phyloP scores from a whole-genome alignment of 2,797 vertebrate genomes.

The Labroides dimidiatus region DNA sequence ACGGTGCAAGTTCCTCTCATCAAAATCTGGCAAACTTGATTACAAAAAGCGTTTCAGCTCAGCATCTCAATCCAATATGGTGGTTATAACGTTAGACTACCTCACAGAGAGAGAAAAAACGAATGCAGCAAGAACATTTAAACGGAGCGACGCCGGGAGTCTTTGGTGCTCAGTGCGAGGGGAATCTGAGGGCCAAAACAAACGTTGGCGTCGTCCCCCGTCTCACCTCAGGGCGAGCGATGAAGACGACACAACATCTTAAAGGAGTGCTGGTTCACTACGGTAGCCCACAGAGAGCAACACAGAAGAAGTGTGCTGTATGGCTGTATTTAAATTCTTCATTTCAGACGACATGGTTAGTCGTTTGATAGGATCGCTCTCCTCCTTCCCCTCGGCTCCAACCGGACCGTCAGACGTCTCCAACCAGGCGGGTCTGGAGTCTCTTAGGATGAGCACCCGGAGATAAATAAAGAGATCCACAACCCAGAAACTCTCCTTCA shows the following conservation, averaged over 20 bases:
- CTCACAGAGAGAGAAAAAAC: slow-evolving; percentile 17
- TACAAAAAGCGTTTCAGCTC: slow-evolving; percentile 47
- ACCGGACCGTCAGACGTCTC: slow-evolving; percentile 36
- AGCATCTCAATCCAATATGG: slow-evolving; percentile 43
- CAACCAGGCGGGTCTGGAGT: slow-evolving; percentile 23
- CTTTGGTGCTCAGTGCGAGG: slow-evolving; percentile 70
- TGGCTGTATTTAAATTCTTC: slow-evolving; percentile 72
- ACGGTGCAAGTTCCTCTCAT: slow-evolving; percentile 26
- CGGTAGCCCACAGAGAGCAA: slow-evolving; percentile 41
- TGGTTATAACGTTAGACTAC: slow-evolving; percentile 26
- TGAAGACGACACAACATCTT: slow-evolving; percentile 31
- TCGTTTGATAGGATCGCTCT: slow-evolving; percentile 37
- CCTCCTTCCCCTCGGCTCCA: slow-evolving; percentile 26
- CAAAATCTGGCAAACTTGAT: slow-evolving; percentile 42
- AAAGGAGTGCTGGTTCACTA: slow-evolving; percentile 48
- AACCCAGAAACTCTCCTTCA: slow-evolving; percentile 37
- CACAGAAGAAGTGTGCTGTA: slow-evolving; percentile 45
- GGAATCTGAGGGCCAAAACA: slow-evolving; percentile 43
- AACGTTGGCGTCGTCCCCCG: slow-evolving; percentile 46
- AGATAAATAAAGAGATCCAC: slow-evolving; percentile 11
- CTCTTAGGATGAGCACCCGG: slow-evolving; percentile 14
- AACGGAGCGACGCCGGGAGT: slow-evolving; percentile 42
- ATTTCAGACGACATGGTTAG: slow-evolving; percentile 37
- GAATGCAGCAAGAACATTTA: slow-evolving; percentile 10
- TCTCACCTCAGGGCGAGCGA: slow-evolving; percentile 20